Percentiles rank a stretch among this genome's conserved stretches.
phyloP scores from a whole-genome alignment of 2,888 invertebrate genomes.

The Ligdia adustata region DNA sequence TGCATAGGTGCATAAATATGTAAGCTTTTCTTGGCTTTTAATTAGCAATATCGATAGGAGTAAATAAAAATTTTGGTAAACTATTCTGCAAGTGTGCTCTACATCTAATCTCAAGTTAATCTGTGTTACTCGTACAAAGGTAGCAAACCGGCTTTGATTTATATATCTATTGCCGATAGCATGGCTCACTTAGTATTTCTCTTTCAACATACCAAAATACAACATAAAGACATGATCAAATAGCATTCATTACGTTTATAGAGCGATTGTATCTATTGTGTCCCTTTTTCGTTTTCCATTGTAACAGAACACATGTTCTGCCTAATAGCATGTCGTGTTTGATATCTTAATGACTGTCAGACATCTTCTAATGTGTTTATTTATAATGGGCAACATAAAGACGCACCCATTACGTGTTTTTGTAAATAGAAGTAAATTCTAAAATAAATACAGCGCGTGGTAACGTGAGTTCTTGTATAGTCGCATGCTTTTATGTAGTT shows the following conservation, averaged over 20 bases:
- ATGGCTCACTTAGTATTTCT: no score
- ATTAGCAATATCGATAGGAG: no score
- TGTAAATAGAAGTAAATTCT: conserved; percentile 1
- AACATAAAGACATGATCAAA: conserved; percentile 5
- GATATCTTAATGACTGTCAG: conserved; percentile 13
- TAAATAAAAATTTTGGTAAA: no score
- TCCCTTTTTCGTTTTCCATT: conserved; percentile 8
- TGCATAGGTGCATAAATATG: no score
- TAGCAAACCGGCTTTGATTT: no score
- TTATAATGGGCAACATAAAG: conserved; percentile 3
- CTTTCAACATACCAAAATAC: no score
- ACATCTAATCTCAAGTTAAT: no score
- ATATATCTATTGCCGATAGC: no score
- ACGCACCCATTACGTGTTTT: conserved; percentile 1
- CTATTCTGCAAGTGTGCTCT: no score
- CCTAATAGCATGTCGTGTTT: conserved; percentile 16
- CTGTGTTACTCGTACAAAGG: no score
- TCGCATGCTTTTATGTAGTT: no score
- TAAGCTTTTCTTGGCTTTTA: neutral
- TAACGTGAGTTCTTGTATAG: no score
- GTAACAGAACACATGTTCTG: conserved; percentile 16
- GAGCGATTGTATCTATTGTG: conserved; percentile 15
- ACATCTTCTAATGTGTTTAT: conserved; percentile 16
- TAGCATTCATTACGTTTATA: conserved; percentile 6
- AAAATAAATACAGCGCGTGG: conserved; percentile 2